Evolutionary conservation across 2,797 vertebrate species (phyloP), one percentile per base, ranked within the genome.

Genomic region (Syngnathus rostellatus): DNA sequence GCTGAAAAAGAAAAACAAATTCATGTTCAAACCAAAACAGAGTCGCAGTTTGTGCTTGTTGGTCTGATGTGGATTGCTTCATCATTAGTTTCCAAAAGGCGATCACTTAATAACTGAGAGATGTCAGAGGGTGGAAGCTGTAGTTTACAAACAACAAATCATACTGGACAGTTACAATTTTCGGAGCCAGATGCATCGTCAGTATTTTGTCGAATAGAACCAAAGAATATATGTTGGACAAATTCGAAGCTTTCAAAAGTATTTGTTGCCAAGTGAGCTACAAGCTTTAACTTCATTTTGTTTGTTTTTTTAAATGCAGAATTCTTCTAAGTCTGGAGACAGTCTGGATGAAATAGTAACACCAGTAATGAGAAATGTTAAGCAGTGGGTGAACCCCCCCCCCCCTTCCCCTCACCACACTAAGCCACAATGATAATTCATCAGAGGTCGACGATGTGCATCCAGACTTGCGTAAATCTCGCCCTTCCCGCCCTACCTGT

Each of bases 401-500:
- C 31, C 25, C 25, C 2, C 31, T 31, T 31, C 3, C 31, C 3
- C 31, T 0, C 31, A 31, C 31, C 43, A 45, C 17, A 21, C 55
- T 5, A 17, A 39, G 25, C 17, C 19, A 1, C 58, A 39, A 19
- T 60, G 19, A 40, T 21, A 62, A 62, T 23, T 62, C n/a, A 62
- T 16, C 21, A 62, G 40, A 62, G 60, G 4, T 9, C 10, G 40
- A 62, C 11, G 68, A 55, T 50, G 62, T 21, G 57, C 57, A 61
- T 50, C 55, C 16, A 6, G n/a, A 55, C n/a, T 11, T 17, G 21
- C 37, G 64, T 58, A 17, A 48, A 37, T 64, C 21, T 51, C 12
- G 53, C 23, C 46, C 58, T 68, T 65, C 64, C 41, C 64, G 38
- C 64, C 14, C 5, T 68, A 12, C 40, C 41, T 46, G 60, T 8